Evolutionary conservation across 2,113 vertebrate genomes (phyloP).

Genomic region (Menura novaehollandiae): DNA sequence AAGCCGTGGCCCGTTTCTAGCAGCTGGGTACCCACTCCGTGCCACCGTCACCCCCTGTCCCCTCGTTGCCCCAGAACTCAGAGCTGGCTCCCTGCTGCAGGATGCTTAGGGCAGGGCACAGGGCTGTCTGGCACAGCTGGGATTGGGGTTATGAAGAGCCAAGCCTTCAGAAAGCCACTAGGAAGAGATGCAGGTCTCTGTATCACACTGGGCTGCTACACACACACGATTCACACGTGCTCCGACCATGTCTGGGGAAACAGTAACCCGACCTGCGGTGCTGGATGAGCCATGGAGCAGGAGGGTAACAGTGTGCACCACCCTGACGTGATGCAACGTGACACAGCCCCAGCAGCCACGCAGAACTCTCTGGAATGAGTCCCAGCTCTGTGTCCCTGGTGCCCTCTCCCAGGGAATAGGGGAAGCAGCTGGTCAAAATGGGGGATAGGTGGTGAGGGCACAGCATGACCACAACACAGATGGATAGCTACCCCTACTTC

Average conservation of each 20-base stretch:
- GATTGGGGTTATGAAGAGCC: not conserved
- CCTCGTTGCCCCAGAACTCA: not conserved
- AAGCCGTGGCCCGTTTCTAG: not conserved
- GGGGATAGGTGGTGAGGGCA: not conserved
- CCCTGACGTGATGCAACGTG: fast-evolving
- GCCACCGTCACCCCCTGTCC: not conserved
- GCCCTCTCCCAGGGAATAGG: not conserved
- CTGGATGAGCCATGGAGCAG: not conserved
- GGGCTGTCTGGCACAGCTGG: not conserved
- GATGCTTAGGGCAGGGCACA: not conserved
- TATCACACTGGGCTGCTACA: not conserved
- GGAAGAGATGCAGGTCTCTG: not conserved
- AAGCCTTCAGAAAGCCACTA: not conserved
- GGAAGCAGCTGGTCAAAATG: not conserved
- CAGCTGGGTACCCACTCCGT: not conserved
- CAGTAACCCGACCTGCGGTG: not conserved
- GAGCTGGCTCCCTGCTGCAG: not conserved
- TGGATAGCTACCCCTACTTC: not conserved
- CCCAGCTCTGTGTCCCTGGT: not conserved
- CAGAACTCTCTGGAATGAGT: not conserved
- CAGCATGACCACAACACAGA: not conserved
- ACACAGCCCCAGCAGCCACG: not conserved
- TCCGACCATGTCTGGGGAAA: not conserved
- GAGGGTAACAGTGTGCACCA: not conserved
- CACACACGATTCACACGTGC: not conserved